Evolutionary conservation across 2,797 vertebrate genomes (phyloP), one percentile per base, ranked within the genome.

Genomic region (Malurus leucopterus): DNA sequence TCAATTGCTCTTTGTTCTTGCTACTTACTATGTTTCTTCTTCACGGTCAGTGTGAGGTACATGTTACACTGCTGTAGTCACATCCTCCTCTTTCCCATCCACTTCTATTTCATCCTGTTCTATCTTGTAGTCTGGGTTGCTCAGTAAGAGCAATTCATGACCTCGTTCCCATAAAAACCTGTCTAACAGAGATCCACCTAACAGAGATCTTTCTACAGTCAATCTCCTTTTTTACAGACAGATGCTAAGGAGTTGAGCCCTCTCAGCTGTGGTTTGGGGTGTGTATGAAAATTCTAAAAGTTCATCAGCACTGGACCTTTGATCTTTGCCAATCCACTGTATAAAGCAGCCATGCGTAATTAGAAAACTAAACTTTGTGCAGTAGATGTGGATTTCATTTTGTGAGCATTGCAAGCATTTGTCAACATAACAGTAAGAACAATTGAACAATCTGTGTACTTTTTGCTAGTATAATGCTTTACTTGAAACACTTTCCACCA

Each of bases 241-340:
- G 29, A 1, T 58, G 8, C 5, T 62, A 16, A 50, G 18, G 8
- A 8, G 1, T 5, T 46, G 19, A 72, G 58, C 2, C 6, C 3
- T 68, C 40, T 68, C 8, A 57, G 3, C 11, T 81, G 13, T 15
- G 8, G 29, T 49, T 64, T 57, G 11, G 3, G 4, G 8, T 68
- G 2, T 30, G 21, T 32, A 13, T n/a, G 15, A 64, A 24, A 41
- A 4, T 86, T 63, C 13, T 50, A 36, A 59, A 13, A n/a, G 2
- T 70, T 50, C 61, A 24, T 49, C 26, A 30, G n/a, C 15, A n/a
- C 23, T 32, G 6, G 9, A 49, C 27, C 23, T 81, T 49, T 68
- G 43, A 26, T 67, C 9, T 53, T 70, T 59, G 23, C 6, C 13
- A 3, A 5, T 74, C 15, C 18, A 18, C 5, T 74, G 5, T 46